phyloP scores from a whole-genome alignment of 2,797 vertebrate genomes.

The Schizopygopsis pylzovi region DNA sequence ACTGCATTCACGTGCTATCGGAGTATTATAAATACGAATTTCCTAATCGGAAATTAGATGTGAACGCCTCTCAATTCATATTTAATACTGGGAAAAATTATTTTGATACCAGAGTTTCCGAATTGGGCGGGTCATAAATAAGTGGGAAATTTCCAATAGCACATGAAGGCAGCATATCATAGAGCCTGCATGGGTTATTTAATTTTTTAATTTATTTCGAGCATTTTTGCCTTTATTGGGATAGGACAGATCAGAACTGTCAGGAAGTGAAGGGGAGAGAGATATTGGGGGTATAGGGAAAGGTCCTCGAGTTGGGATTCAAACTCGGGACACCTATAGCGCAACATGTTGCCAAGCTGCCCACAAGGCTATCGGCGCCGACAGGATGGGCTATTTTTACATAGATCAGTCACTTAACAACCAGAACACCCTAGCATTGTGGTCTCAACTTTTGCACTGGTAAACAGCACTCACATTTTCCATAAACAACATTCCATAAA shows the following conservation, averaged over 20 bases:
- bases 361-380: not conserved
- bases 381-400: not conserved
- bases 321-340: not conserved
- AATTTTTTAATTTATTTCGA: no score
- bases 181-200: no score
- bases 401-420: not conserved
- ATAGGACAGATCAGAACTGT: not conserved
- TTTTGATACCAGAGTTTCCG: not conserved
- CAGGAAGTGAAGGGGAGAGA: not conserved
- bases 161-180: no score
- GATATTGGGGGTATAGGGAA: not conserved
- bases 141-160: no score
- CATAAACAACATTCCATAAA: constrained; percentile 13
- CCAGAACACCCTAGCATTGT: not conserved
- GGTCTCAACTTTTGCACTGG: not conserved
- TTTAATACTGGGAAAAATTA: not conserved
- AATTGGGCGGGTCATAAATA: not conserved
- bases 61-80: not conserved
- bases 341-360: not conserved
- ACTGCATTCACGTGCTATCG: not conserved
- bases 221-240: not conserved
- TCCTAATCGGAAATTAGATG: not conserved
- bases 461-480: constrained; percentile 24
- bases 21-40: not conserved
- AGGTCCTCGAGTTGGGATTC: not conserved